These are phyloP conservation scores for Eidolon helvum DNA, from an alignment of 2,113 vertebrate genomes.

Conservation along the genomic window DNA sequence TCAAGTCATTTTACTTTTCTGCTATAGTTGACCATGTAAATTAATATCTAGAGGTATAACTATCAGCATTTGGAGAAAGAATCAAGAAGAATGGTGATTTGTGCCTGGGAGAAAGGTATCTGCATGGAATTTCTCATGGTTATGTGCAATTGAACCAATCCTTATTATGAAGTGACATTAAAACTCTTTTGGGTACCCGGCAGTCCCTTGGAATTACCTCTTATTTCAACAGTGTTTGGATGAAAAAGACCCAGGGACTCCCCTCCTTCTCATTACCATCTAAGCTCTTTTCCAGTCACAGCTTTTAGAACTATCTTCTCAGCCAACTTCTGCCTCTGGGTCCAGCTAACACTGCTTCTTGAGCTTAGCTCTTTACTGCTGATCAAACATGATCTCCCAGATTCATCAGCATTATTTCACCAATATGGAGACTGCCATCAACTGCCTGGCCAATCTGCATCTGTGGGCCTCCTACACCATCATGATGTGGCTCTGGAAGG, in stretches of 20 bases:
- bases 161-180: background rate
- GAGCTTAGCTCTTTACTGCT: background rate
- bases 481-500: background rate
- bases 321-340: too few species aligned
- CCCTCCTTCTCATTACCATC: background rate
- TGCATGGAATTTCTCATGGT: background rate
- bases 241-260: too few species aligned
- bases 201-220: too few species aligned
- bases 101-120: background rate
- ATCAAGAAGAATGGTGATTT: background rate
- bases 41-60: background rate
- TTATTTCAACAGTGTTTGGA: too few species aligned
- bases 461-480: background rate
- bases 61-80: background rate
- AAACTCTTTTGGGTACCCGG: background rate
- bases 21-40: background rate
- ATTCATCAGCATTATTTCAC: background rate
- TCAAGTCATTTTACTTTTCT: background rate
- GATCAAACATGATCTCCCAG: background rate
- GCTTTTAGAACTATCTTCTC: background rate
- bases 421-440: background rate
- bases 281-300: background rate
- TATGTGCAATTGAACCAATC: background rate
- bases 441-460: background rate
- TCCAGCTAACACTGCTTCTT: background rate